Conservation (phyloP, 2,797 vertebrate genomes). For the Adrianichthys oophorus region DNA sequence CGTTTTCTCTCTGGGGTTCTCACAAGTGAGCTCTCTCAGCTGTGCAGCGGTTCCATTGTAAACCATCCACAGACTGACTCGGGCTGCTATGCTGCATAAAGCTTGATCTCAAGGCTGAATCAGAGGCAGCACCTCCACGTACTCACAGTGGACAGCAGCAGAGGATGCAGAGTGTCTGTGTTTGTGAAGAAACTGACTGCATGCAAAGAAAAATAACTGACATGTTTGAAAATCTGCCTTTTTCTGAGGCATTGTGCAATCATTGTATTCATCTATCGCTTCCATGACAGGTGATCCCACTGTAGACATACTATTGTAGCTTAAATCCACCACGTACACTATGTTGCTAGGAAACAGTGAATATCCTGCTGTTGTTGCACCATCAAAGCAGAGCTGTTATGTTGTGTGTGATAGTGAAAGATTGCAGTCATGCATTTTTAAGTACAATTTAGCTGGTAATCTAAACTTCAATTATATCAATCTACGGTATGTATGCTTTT, state of each 20-base stretch:
- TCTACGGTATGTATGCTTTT: too few species aligned
- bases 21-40: slow-evolving; percentile 44
- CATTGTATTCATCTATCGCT: slow-evolving; percentile 43
- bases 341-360: slow-evolving; percentile 78
- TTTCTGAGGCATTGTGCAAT: slow-evolving; percentile 18
- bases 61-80: slow-evolving; percentile 36
- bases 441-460: background rate
- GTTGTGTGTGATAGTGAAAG: slow-evolving; percentile 34
- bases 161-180: background rate
- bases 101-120: slow-evolving; percentile 18
- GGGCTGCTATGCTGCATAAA: slow-evolving; percentile 21
- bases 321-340: slow-evolving; percentile 44
- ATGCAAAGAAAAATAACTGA: background rate
- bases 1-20: slow-evolving; percentile 47
- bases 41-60: slow-evolving; percentile 25
- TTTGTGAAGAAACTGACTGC: background rate
- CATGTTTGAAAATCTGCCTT: slow-evolving; percentile 10
- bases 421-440: slow-evolving; percentile 4
- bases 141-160: slow-evolving; percentile 9
- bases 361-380: slow-evolving; percentile 53
- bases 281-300: slow-evolving; percentile 44
- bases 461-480: too few species aligned
- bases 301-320: slow-evolving; percentile 26
- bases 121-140: slow-evolving; percentile 7
- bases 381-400: slow-evolving; percentile 55